A percentile compares a stretch with the other conserved stretches of the same genome.
These are phyloP conservation scores for Pogonocichla stellata DNA, from an alignment of 2,113 vertebrate genomes.

Conservation along the genomic window DNA sequence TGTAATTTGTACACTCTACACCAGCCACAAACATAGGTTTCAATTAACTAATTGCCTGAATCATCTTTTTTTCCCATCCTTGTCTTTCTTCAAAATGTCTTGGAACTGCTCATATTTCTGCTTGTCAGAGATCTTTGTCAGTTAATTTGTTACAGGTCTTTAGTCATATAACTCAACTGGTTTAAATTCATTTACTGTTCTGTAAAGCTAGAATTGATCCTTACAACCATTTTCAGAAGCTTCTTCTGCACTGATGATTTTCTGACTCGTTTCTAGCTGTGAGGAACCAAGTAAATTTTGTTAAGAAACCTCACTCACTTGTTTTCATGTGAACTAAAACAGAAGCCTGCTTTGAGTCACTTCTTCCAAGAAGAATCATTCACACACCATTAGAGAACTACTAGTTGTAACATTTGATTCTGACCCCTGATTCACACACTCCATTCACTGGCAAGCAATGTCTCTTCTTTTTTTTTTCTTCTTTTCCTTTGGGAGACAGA, in stretches of 20 bases:
- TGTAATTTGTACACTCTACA: not conserved
- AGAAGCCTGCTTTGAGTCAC: not conserved
- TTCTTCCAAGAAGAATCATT: not conserved
- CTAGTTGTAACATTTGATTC: not conserved
- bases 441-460: not conserved
- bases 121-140: not conserved
- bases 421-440: not conserved
- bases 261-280: not conserved
- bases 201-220: not conserved
- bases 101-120: not conserved
- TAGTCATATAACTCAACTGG: not conserved
- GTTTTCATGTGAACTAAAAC: not conserved
- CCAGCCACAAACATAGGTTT: not conserved
- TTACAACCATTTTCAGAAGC: not conserved
- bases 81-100: not conserved
- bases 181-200: not conserved
- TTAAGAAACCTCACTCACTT: not conserved
- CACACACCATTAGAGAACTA: not conserved
- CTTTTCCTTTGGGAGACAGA: not conserved
- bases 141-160: not conserved
- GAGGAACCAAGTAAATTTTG: not conserved
- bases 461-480: not conserved
- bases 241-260: not conserved
- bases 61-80: rapidly evolving
- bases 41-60: not conserved